Percentiles rank a stretch among this genome's conserved stretches.
phyloP scores from a whole-genome alignment of 2,113 vertebrate species.

The Sinocyclocheilus grahami region DNA sequence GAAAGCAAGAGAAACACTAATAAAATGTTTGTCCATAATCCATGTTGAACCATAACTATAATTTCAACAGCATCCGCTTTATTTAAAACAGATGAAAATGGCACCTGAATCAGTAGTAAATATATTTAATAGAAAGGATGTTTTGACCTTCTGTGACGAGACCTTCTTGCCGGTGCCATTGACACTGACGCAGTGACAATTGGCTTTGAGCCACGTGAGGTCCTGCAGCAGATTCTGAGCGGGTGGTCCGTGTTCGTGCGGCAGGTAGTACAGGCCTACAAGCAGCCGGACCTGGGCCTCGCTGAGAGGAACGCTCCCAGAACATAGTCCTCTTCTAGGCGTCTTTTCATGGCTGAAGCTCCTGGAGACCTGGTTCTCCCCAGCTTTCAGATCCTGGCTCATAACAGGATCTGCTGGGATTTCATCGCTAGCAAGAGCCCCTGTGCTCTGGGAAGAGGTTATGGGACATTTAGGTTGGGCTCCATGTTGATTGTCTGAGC shows the following conservation, averaged over 20 bases:
- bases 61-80: neutral
- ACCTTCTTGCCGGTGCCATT: conserved; percentile 73
- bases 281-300: conserved; percentile 78
- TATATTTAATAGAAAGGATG: too few relatives aligned
- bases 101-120: neutral
- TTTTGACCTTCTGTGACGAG: conserved; percentile 58
- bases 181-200: conserved; percentile 75
- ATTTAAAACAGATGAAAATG: neutral
- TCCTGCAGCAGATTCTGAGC: conserved; percentile 79
- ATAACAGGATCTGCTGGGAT: conserved; percentile 27
- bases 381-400: conserved; percentile 52
- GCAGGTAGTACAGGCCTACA: conserved; percentile 84
- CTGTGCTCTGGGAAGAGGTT: conserved; percentile 53
- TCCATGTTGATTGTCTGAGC: conserved; percentile 58
- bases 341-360: conserved; percentile 58
- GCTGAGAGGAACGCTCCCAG: conserved; percentile 71
- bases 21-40: too few relatives aligned
- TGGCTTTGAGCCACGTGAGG: conserved; percentile 79
- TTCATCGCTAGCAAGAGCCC: conserved; percentile 46
- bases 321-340: conserved; percentile 57
- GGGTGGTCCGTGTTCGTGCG: conserved; percentile 77
- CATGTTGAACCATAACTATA: neutral
- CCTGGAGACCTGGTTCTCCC: conserved; percentile 42
- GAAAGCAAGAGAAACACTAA: neutral
- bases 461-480: conserved; percentile 64